A percentile compares a stretch with the other conserved stretches of the same genome.
These are phyloP conservation scores for Cossypha polioptera DNA, from an alignment of 2,797 vertebrate species.

Conservation along the genomic window DNA sequence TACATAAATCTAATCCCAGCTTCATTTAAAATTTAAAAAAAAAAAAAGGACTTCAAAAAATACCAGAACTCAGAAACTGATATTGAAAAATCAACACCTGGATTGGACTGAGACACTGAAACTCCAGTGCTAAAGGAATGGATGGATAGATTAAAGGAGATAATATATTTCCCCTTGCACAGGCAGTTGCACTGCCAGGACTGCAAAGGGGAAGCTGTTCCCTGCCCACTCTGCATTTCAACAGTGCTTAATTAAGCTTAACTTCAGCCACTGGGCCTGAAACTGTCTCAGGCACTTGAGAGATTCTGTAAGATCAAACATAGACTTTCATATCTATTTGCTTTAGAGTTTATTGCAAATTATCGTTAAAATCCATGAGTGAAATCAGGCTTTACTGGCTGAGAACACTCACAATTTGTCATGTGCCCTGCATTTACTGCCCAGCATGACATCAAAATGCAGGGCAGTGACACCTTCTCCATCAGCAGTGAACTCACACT, in stretches of 20 bases:
- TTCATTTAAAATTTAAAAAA: background rate
- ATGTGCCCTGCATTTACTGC: too few species aligned
- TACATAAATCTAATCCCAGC: background rate
- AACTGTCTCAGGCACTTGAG: background rate
- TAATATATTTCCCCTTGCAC: background rate
- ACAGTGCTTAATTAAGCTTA: background rate
- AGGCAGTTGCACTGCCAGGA: background rate
- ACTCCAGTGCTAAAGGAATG: background rate
- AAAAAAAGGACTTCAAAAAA: background rate
- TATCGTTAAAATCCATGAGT: background rate
- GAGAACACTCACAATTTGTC: too few species aligned
- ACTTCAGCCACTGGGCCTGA: background rate
- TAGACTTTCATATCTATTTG: background rate
- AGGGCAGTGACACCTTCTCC: too few species aligned
- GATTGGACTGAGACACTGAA: background rate
- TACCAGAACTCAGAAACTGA: background rate
- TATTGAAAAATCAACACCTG: background rate
- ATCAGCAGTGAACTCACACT: too few species aligned
- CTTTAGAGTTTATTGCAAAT: background rate
- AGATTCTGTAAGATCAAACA: background rate
- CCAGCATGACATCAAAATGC: too few species aligned
- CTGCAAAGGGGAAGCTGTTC: background rate
- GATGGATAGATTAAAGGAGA: background rate
- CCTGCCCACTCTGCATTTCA: background rate
- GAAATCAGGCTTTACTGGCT: too few species aligned